Evolutionary conservation across 2,113 vertebrate genomes (phyloP).

Genomic region (Hydrolagus affinis): DNA sequence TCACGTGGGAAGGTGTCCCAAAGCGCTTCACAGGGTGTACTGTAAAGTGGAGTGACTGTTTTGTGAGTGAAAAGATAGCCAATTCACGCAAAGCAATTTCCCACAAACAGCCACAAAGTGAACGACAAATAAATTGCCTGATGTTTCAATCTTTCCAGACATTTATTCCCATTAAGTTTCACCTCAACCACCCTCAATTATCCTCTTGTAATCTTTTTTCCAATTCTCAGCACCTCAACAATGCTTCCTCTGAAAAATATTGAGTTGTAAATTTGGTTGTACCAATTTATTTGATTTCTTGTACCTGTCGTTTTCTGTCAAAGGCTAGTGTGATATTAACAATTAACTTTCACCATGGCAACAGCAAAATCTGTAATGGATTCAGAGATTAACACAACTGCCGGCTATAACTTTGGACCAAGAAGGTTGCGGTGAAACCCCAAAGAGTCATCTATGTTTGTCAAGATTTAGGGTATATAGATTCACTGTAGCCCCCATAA

Average conservation of each 20-base stretch:
- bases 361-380: not conserved
- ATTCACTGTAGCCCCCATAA: constrained; percentile 21
- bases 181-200: no score
- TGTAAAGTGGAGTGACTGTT: no score
- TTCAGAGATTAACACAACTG: constrained; percentile 14
- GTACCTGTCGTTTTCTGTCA: not conserved
- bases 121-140: no score
- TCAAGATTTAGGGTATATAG: not conserved
- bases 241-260: not conserved
- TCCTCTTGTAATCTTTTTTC: no score
- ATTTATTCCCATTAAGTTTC: no score
- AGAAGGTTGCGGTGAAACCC: not conserved
- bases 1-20: no score
- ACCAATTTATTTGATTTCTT: constrained; percentile 5
- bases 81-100: no score
- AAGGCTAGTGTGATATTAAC: not conserved
- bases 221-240: not conserved
- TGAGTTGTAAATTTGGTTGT: not conserved
- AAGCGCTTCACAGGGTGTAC: no score
- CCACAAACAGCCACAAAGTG: no score
- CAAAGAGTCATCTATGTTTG: constrained; percentile 24
- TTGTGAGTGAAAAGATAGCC: no score
- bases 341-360: constrained; percentile 16
- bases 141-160: no score
- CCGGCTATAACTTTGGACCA: not conserved